A percentile compares a stretch with the other conserved stretches of the same genome.
These are phyloP conservation scores for Oligia fasciuncula DNA, from an alignment of 2,888 invertebrate genomes.

Conservation along the genomic window DNA sequence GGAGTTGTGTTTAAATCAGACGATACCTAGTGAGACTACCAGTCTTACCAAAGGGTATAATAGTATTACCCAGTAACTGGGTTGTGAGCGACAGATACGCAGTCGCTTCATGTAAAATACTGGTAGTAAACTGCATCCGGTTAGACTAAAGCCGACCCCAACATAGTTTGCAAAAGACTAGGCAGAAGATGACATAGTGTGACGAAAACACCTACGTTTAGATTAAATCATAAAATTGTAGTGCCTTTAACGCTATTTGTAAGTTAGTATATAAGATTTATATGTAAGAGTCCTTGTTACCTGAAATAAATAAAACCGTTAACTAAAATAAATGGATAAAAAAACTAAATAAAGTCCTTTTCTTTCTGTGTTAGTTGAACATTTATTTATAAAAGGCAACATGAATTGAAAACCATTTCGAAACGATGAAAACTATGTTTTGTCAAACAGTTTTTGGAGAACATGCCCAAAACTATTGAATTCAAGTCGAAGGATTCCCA, in stretches of 20 bases:
- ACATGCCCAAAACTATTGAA: not conserved
- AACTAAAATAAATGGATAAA: conserved; percentile 1
- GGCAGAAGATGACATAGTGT: not conserved
- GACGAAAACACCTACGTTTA: not conserved
- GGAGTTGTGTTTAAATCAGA: not conserved
- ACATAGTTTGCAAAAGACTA: not conserved
- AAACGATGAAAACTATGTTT: not conserved
- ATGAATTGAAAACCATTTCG: not conserved
- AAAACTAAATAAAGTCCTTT: not conserved
- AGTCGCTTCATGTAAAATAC: not conserved
- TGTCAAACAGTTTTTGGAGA: not conserved
- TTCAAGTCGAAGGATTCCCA: not conserved
- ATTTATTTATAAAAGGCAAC: conserved; percentile 17
- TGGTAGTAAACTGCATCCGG: not conserved
- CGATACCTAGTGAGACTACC: not conserved
- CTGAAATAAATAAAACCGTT: conserved; percentile 14
- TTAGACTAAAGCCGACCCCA: not conserved
- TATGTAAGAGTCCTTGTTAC: conserved; percentile 36
- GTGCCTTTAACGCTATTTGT: not conserved
- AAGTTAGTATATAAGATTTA: conserved; percentile 12
- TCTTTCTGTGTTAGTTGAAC: conserved; percentile 3
- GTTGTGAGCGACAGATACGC: too few species aligned
- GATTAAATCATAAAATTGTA: not conserved
- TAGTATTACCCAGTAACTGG: too few species aligned
- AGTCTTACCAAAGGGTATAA: too few species aligned